A percentile compares a stretch with the other conserved stretches of the same genome.
Conservation (phyloP, 35 echinoderm and acorn worm genomes). For the Heliocidaris tuberculata region DNA sequence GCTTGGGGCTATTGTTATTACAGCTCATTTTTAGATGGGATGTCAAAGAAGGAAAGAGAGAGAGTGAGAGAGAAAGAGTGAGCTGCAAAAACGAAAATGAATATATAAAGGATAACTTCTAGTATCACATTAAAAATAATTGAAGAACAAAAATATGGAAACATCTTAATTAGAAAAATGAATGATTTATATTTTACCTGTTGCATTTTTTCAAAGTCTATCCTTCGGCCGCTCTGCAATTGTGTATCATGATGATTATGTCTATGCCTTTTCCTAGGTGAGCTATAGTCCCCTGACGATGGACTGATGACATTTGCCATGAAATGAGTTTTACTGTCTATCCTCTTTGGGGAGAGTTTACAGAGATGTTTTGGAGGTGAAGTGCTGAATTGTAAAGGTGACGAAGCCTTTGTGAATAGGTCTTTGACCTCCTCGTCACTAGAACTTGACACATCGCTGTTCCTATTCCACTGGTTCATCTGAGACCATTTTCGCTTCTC, state of each 20-base stretch:
- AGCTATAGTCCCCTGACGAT: conserved; percentile 54
- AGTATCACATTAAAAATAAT: background rate
- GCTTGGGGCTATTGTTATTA: background rate
- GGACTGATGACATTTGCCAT: conserved; percentile 62
- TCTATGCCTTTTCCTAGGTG: conserved; percentile 71
- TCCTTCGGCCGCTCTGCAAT: conserved; percentile 69
- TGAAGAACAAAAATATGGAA: background rate
- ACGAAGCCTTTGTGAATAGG: conserved; percentile 65
- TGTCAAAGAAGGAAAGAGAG: background rate
- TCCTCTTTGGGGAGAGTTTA: conserved; percentile 60
- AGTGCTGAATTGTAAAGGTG: conserved; percentile 76
- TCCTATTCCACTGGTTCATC: conserved; percentile 62
- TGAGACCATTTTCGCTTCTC: conserved; percentile 90
- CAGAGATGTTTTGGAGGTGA: conserved; percentile 83
- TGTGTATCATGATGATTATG: conserved; percentile 59
- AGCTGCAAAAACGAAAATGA: no score
- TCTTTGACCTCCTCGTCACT: conserved; percentile 92
- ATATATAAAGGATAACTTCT: no score
- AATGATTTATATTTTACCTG: conserved; percentile 42
- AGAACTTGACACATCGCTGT: conserved; percentile 61
- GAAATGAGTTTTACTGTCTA: conserved; percentile 69
- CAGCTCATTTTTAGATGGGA: background rate
- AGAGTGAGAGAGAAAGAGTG: background rate
- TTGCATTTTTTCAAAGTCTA: conserved; percentile 94
- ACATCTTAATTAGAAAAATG: background rate